Conservation (phyloP, 1,140 invertebrate genomes). For the Caerostris extrusa region DNA sequence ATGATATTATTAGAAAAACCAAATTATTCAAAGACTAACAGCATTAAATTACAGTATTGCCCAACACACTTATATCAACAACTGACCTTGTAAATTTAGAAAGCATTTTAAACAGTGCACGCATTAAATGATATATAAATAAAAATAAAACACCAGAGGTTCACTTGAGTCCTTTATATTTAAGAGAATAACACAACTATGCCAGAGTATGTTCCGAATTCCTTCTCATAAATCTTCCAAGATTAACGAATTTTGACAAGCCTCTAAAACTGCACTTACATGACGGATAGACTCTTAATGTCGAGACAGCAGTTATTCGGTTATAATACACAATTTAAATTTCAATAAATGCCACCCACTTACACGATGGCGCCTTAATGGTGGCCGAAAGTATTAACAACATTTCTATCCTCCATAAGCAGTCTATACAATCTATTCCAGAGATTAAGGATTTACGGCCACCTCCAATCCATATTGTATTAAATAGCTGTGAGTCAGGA, state of each 20-base stretch:
- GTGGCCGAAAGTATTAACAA: constrained; percentile 20
- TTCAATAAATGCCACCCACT: constrained; percentile 42
- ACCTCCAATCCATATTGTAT: constrained; percentile 64
- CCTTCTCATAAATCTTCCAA: too few species aligned
- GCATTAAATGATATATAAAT: too few species aligned
- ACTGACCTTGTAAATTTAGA: too few species aligned
- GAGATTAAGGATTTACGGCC: constrained; percentile 44
- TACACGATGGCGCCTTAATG: constrained; percentile 29
- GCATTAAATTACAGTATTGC: too few species aligned
- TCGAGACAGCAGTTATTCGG: constrained; percentile 8
- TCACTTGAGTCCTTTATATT: too few species aligned
- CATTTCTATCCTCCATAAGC: constrained; percentile 55
- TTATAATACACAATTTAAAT: constrained; percentile 28
- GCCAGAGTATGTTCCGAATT: too few species aligned
- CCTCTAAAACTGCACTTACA: neutral
- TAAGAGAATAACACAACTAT: too few species aligned
- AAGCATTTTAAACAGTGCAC: too few species aligned
- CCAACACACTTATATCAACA: too few species aligned
- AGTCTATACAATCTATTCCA: constrained; percentile 36
- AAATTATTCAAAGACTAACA: too few species aligned
- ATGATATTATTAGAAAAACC: too few species aligned
- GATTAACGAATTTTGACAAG: neutral
- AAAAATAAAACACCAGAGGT: too few species aligned
- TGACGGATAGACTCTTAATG: neutral
- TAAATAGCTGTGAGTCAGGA: constrained; percentile 60